A percentile compares a stretch with the other conserved stretches of the same genome.
These are phyloP conservation scores for Apodemus speciosus DNA, from an alignment of 2,113 vertebrate species.

Conservation along the genomic window DNA sequence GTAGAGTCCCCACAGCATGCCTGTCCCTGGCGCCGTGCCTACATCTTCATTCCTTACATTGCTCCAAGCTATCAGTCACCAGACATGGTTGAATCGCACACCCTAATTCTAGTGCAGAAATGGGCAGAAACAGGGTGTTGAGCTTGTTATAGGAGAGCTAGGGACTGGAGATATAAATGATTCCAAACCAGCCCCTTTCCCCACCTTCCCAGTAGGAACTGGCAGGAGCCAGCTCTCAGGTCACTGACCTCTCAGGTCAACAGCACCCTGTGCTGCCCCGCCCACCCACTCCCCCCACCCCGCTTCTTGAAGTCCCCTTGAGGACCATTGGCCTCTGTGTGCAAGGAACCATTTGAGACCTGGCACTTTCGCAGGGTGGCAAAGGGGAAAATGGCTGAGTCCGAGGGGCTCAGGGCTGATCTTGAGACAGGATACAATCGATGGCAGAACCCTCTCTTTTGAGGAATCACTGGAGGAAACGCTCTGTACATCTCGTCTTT, in stretches of 20 bases:
- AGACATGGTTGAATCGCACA: conserved; percentile 12
- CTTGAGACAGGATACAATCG: not conserved
- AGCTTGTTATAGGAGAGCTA: not conserved
- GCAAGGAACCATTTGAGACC: not conserved
- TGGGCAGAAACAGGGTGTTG: not conserved
- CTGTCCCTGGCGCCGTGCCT: conserved; percentile 14
- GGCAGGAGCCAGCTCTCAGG: not conserved
- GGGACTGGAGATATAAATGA: not conserved
- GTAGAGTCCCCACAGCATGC: not conserved
- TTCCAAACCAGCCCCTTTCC: not conserved
- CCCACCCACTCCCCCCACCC: not conserved
- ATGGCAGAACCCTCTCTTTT: conserved; percentile 40
- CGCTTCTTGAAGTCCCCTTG: not conserved
- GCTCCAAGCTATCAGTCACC: conserved; percentile 37
- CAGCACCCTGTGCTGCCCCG: not conserved
- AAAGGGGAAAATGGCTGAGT: not conserved
- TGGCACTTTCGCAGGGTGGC: not conserved
- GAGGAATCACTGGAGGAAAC: not conserved
- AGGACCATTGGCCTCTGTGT: not conserved
- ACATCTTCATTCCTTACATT: conserved; percentile 53
- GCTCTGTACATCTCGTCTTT: conserved; percentile 32
- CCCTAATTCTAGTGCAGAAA: conserved; percentile 4
- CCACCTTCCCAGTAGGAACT: not conserved
- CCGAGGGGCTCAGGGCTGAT: not conserved
- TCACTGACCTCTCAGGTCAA: not conserved